Conservation (phyloP, 1,140 invertebrate genomes). For the Halesus radiatus region DNA sequence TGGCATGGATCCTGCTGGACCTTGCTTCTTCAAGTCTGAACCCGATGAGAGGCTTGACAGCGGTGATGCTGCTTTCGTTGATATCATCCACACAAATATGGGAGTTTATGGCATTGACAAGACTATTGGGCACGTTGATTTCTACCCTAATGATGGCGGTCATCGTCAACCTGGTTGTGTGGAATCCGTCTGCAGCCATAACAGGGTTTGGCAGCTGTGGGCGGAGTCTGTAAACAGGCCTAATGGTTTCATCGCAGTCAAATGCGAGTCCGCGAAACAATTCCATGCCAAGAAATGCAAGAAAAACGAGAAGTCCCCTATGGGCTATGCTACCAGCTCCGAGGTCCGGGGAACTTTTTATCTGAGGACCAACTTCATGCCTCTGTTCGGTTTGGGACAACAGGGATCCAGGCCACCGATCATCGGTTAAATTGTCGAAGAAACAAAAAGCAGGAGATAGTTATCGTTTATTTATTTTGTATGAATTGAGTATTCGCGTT, state of each 20-base stretch:
- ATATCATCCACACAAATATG: conserved; percentile 80
- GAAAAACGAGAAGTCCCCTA: conserved; percentile 61
- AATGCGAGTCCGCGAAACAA: conserved; percentile 66
- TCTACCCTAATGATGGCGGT: conserved; percentile 76
- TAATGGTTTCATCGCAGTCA: conserved; percentile 68
- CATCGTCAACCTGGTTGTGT: conserved; percentile 75
- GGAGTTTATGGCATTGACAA: conserved; percentile 67
- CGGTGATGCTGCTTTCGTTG: conserved; percentile 79
- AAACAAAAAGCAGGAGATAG: no score
- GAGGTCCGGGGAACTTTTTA: conserved; percentile 67
- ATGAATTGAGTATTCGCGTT: no score
- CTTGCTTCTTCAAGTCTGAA: conserved; percentile 73
- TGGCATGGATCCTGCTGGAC: conserved; percentile 81
- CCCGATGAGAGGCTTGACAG: conserved; percentile 71
- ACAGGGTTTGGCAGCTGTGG: conserved; percentile 72
- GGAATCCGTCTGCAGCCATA: conserved; percentile 74
- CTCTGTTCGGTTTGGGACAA: not conserved
- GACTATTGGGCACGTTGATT: conserved; percentile 72
- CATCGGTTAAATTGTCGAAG: not conserved
- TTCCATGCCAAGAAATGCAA: conserved; percentile 69
- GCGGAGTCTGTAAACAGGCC: conserved; percentile 72
- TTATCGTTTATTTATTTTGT: no score
- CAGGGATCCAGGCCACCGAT: not conserved
- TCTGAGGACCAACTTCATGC: conserved; percentile 39
- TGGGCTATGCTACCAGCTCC: conserved; percentile 71